A percentile compares a stretch with the other conserved stretches of the same genome.
phyloP scores from a whole-genome alignment of 2,797 vertebrate species.

The Alectoris magna region DNA sequence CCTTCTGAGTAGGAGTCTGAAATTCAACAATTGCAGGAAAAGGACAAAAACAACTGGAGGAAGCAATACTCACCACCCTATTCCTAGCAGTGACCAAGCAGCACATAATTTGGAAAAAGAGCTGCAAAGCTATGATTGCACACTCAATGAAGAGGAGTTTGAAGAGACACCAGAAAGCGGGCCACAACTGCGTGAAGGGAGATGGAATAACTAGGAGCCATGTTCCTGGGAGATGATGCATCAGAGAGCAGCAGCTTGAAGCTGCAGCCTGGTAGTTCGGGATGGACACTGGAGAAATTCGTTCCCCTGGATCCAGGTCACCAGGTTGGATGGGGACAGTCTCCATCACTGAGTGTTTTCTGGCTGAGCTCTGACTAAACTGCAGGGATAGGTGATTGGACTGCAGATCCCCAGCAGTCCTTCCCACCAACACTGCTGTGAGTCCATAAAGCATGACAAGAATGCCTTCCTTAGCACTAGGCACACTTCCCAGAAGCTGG shows the following conservation, averaged over 20 bases:
- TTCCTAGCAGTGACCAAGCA: not conserved
- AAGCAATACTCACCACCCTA: not conserved
- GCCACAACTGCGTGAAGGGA: not conserved
- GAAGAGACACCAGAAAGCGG: not conserved
- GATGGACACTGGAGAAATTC: not conserved
- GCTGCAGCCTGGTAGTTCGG: not conserved
- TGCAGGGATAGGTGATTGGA: not conserved
- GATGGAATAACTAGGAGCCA: not conserved
- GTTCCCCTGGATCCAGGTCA: not conserved
- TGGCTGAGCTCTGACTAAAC: not conserved
- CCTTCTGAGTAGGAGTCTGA: not conserved
- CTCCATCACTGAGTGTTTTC: not conserved
- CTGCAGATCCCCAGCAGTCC: not conserved
- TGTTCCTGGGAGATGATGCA: rapidly evolving
- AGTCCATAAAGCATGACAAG: not conserved
- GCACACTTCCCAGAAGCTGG: not conserved
- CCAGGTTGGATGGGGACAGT: not conserved
- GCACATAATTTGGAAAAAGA: not conserved
- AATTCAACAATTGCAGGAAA: not conserved
- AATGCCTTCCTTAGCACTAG: not conserved
- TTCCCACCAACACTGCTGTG: not conserved
- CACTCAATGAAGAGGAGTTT: not conserved
- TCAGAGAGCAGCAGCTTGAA: not conserved
- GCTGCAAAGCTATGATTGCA: not conserved
- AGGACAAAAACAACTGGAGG: not conserved